Evolutionary conservation across 2,888 invertebrate species (phyloP).

Genomic region (Tyria jacobaeae): DNA sequence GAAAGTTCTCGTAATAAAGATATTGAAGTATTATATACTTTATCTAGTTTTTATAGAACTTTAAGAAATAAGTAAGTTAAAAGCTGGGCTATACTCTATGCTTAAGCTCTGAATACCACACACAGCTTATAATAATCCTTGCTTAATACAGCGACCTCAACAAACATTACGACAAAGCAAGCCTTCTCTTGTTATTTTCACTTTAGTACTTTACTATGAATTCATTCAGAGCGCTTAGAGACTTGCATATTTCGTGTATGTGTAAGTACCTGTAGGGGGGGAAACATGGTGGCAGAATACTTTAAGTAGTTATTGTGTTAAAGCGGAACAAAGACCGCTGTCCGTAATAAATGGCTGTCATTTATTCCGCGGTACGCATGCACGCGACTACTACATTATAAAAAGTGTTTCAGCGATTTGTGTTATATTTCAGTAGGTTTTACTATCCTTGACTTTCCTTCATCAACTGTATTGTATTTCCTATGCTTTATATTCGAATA

Average conservation of each 20-base stretch:
- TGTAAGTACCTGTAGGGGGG: background rate
- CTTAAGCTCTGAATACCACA: conserved; percentile 17
- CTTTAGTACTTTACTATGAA: background rate
- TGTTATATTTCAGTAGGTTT: background rate
- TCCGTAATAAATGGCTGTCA: background rate
- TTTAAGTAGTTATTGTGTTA: conserved; percentile 15
- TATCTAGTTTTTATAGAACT: conserved; percentile 4
- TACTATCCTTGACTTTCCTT: background rate
- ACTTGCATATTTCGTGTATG: background rate
- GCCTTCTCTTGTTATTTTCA: background rate
- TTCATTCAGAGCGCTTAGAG: background rate
- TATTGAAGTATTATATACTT: background rate
- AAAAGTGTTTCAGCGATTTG: background rate
- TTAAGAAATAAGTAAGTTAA: conserved; percentile 19
- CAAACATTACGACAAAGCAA: background rate
- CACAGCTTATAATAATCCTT: conserved; percentile 26
- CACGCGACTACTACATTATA: no score
- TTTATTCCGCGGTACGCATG: background rate
- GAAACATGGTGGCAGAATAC: background rate
- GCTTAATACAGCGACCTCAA: conserved; percentile 15
- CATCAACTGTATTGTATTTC: no score
- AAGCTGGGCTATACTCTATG: conserved; percentile 14
- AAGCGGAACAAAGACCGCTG: background rate
- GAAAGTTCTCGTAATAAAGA: background rate
- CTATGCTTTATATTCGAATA: background rate